A percentile compares a stretch with the other conserved stretches of the same genome.
Evolutionary conservation across 2,113 vertebrate species (phyloP).

Genomic region (Podarcis cretensis): DNA sequence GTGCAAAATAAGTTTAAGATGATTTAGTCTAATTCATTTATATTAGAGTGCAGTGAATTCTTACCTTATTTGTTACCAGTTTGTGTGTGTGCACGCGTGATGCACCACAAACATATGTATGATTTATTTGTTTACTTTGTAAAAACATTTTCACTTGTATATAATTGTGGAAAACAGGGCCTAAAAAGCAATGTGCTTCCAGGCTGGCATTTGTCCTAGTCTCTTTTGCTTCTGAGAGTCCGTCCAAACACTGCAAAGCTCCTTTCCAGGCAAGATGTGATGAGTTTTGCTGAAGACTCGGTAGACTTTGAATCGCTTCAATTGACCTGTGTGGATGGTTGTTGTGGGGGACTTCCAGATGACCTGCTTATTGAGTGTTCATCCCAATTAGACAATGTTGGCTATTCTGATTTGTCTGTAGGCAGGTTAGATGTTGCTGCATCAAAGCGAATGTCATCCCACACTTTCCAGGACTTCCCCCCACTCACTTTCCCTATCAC

Average conservation of each 20-base stretch:
- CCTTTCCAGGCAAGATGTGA: neutral
- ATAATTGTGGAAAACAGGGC: conserved; percentile 57
- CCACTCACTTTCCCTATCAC: no score
- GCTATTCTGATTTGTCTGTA: no score
- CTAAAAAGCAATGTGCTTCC: conserved; percentile 63
- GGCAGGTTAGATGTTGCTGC: no score
- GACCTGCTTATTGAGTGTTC: no score
- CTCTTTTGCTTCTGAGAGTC: neutral
- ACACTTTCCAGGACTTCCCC: no score
- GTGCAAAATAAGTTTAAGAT: neutral
- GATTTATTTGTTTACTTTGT: conserved; percentile 70
- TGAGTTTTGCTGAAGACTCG: neutral
- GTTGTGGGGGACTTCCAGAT: neutral
- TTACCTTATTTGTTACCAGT: conserved; percentile 51
- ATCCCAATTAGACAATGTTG: no score
- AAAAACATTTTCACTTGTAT: conserved; percentile 66
- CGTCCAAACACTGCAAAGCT: neutral
- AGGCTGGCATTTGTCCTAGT: conserved; percentile 25
- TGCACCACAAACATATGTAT: conserved; percentile 60
- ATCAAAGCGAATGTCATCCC: no score
- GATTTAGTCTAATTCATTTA: conserved; percentile 68
- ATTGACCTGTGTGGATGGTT: neutral
- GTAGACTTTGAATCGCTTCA: neutral
- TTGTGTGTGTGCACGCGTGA: conserved; percentile 19
- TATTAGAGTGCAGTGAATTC: conserved; percentile 47